Base-by-base conservation (phyloP, 2,113 vertebrate genomes). In the Upupa epops region DNA sequence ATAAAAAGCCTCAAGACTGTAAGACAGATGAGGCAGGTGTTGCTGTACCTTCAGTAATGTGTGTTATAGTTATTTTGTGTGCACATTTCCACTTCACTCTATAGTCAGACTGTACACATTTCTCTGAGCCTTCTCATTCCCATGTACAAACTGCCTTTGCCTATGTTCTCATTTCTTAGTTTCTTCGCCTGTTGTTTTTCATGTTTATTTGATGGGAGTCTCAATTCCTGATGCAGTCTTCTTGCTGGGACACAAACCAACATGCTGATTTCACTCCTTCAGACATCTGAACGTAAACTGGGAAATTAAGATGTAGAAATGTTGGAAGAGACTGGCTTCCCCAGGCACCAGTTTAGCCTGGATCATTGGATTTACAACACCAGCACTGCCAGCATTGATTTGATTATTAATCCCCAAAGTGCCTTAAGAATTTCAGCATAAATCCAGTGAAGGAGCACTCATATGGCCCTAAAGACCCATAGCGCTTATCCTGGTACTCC, bases 281-380 rank as follows among this genome's bases (percentile, higher is more conserved):
- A 90, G 59, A 85, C 51, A 90, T 17, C 90, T 75, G 85, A 86
- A 83, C 79, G 91, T 81, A 91, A 93, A 93, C 54, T 64, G 45
- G 22, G 79, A 88, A 93, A 96, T 94, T 82, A 96, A 96, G 95
- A 90, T 32, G 66, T 71, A 85, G 66, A 94, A 87, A 69, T 88
- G 91, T 56, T 89, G 88, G 72, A 96, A 95, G 56, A 92, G 66
- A 64, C 71, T 58, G 78, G 61, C 48, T 63, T 92, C 89, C 95
- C 92, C 65, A 88, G 75, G 60, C 46, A 77, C 78, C 54, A 71
- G 49, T 91, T 95, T 92, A 93, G 88, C 68, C 79, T 93, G 93
- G 95, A 96, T 96, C 93, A 86, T 70, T 96, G 94, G 93, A 97
- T 96, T 97, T 97, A 96, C 74, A 93, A 56, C 80, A 93, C 80